phyloP scores from a whole-genome alignment of 2,797 vertebrate genomes.

The Intellagama lesueurii region DNA sequence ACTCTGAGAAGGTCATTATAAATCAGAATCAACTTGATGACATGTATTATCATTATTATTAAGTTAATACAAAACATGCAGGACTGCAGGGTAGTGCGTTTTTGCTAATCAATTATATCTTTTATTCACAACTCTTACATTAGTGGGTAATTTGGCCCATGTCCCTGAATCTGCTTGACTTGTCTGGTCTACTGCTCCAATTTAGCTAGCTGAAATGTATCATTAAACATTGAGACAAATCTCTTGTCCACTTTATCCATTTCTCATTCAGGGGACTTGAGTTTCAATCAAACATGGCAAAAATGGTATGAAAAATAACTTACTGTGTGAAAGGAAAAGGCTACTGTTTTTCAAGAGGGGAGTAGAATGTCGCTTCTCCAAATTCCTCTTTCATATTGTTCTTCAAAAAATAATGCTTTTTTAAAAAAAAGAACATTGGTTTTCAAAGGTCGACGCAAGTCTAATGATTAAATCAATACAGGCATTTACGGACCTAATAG shows the following conservation, averaged over 20 bases:
- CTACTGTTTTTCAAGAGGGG: conserved; percentile 1
- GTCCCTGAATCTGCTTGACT: neutral
- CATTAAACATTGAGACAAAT: neutral
- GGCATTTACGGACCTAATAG: conserved; percentile 43
- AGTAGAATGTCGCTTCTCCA: neutral
- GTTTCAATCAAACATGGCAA: neutral
- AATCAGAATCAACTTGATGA: too few species aligned
- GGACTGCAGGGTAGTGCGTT: neutral
- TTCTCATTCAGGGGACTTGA: neutral
- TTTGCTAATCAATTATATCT: neutral
- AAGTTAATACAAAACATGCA: too few species aligned
- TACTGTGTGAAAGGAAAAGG: neutral
- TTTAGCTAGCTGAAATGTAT: conserved; percentile 7
- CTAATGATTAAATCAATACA: conserved; percentile 52
- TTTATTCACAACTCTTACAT: neutral
- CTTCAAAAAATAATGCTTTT: neutral
- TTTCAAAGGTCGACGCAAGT: conserved; percentile 43
- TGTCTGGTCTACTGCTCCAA: neutral
- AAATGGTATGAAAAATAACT: neutral
- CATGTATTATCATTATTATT: too few species aligned
- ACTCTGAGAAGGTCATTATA: too few species aligned
- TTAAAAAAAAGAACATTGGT: neutral
- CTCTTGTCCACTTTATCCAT: neutral
- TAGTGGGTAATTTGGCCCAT: neutral
- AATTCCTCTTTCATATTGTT: neutral